Conservation (phyloP, 1,140 invertebrate species). For the Drosophila biarmipes region DNA sequence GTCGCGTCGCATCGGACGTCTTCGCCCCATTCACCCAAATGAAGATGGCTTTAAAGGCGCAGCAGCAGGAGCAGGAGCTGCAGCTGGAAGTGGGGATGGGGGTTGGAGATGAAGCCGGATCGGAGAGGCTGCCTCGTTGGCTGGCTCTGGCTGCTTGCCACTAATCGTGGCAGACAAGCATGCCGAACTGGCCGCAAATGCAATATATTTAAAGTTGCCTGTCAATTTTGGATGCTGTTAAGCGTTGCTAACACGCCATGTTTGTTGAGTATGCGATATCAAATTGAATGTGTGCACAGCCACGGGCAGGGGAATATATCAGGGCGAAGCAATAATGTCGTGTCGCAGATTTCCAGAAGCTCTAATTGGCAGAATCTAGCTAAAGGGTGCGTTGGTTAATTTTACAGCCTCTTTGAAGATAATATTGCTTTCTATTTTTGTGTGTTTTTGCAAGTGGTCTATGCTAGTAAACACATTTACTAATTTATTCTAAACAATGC, state of each 20-base stretch:
- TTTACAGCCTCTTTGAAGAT: neutral
- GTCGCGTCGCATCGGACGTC: constrained; percentile 66
- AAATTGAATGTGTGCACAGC: constrained; percentile 27
- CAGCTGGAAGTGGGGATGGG: neutral
- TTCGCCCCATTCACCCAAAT: constrained; percentile 62
- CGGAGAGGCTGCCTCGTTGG: constrained; percentile 27
- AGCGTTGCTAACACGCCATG: constrained; percentile 55
- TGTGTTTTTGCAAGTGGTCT: too few relatives aligned
- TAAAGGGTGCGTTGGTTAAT: neutral
- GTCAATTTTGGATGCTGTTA: constrained; percentile 64
- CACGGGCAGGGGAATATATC: constrained; percentile 1
- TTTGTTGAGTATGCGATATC: constrained; percentile 48
- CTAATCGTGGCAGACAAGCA: constrained; percentile 72
- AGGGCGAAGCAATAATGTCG: neutral
- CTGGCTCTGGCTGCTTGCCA: constrained; percentile 48
- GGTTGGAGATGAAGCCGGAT: constrained; percentile 16
- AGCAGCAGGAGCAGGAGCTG: constrained; percentile 42
- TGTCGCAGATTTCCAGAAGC: neutral
- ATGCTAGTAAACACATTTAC: too few relatives aligned
- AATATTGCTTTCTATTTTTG: neutral
- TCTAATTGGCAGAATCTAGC: neutral
- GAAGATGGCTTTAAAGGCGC: constrained; percentile 65
- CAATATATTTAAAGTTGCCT: constrained; percentile 58
- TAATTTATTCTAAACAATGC: too few relatives aligned
- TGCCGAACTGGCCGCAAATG: constrained; percentile 60